phyloP scores from a whole-genome alignment of 2,113 vertebrate species.

The Tenebrosternarchus preto region DNA sequence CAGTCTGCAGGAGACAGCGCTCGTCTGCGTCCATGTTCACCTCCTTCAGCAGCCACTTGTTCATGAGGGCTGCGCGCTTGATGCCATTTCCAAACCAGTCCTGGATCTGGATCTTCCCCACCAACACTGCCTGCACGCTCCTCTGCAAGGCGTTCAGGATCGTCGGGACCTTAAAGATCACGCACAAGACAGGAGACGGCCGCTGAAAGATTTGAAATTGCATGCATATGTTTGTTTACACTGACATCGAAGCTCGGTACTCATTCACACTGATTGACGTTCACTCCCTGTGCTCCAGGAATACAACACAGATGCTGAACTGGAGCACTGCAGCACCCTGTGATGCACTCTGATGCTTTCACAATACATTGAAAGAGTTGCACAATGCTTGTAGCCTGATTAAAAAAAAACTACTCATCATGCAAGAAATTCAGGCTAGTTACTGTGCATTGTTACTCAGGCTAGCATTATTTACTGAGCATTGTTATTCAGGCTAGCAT shows the following conservation, averaged over 20 bases:
- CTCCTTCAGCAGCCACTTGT: constrained; percentile 95
- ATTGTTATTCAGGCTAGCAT: not conserved
- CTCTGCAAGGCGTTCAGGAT: constrained; percentile 95
- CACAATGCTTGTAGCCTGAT: too few relatives aligned
- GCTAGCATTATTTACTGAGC: not conserved
- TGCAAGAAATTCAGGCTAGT: too few relatives aligned
- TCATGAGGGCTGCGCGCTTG: constrained; percentile 96
- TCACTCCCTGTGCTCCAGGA: too few relatives aligned
- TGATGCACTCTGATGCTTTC: too few relatives aligned
- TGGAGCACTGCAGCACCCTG: too few relatives aligned
- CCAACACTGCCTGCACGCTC: constrained; percentile 96
- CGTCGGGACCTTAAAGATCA: constrained; percentile 85
- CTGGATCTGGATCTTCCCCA: constrained; percentile 98
- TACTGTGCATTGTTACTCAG: too few relatives aligned
- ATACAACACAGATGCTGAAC: too few relatives aligned
- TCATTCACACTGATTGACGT: too few relatives aligned
- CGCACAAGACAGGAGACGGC: not conserved
- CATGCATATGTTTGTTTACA: not conserved
- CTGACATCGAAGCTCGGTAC: not conserved
- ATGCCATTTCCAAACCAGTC: constrained; percentile 99
- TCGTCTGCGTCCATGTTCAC: constrained; percentile 93
- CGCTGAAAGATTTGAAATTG: not conserved
- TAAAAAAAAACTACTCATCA: too few relatives aligned
- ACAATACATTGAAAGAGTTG: too few relatives aligned
- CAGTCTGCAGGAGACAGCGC: constrained; percentile 93